Evolutionary conservation across 2,797 vertebrate species (phyloP).

Genomic region (Sebastes oblongus): DNA sequence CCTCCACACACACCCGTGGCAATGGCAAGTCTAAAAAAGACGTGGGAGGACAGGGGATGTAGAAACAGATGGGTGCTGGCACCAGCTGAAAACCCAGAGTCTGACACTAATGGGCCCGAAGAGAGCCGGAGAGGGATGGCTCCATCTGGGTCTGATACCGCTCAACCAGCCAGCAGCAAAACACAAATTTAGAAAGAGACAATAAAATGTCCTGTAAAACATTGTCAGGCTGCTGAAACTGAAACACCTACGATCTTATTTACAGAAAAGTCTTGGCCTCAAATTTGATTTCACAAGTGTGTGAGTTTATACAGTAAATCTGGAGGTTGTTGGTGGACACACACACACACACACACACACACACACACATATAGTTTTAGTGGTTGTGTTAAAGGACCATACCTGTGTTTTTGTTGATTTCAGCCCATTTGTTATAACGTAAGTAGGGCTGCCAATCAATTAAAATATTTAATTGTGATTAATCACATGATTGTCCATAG

Average conservation of each 20-base stretch:
- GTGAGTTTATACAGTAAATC: neutral
- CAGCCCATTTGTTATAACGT: neutral
- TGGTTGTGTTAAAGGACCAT: neutral
- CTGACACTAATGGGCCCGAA: conserved; percentile 65
- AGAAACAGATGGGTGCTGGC: conserved; percentile 65
- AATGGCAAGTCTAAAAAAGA: conserved; percentile 47
- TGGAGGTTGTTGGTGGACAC: neutral
- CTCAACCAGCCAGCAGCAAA: conserved; percentile 40
- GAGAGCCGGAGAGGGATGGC: conserved; percentile 36
- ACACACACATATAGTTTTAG: neutral
- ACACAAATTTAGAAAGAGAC: conserved; percentile 34
- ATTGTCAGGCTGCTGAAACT: neutral
- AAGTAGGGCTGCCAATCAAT: neutral
- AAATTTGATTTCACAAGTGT: neutral
- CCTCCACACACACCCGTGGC: conserved; percentile 31
- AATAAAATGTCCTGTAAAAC: conserved; percentile 27
- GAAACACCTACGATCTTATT: neutral
- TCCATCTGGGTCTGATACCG: conserved; percentile 51
- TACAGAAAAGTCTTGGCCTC: neutral
- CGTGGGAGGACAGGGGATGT: conserved; percentile 62
- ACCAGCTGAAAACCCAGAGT: conserved; percentile 39
- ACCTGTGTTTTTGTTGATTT: neutral
- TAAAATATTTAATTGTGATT: too few relatives aligned
- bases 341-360: too few relatives aligned
- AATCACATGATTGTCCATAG: too few relatives aligned